A percentile compares a stretch with the other conserved stretches of the same genome.
phyloP scores from a whole-genome alignment of 64 coral and sea anemone species.

The Dendronephthya gigantea region DNA sequence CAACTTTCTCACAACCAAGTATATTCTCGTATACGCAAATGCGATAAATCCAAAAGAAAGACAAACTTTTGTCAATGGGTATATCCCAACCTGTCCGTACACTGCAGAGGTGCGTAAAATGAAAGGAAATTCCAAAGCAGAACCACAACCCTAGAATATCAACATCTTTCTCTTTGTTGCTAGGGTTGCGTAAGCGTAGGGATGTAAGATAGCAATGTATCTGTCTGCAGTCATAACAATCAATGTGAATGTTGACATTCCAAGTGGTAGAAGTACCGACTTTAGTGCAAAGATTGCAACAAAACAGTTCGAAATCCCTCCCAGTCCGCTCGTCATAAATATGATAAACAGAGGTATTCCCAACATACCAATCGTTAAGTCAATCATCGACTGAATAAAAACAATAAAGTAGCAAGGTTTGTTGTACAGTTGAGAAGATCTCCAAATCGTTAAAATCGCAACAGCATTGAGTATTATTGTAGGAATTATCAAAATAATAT shows the following conservation, averaged over 20 bases:
- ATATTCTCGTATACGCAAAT: slow-evolving; percentile 27
- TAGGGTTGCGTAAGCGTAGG: slow-evolving; percentile 6
- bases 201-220: too few species aligned
- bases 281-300: background rate
- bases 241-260: background rate
- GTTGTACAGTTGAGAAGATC: too few species aligned
- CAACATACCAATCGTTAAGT: background rate
- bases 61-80: background rate
- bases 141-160: background rate
- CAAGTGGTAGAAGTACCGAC: background rate
- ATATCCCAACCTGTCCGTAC: background rate
- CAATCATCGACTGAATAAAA: slow-evolving; percentile 18
- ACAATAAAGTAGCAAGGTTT: too few species aligned
- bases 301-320: slow-evolving; percentile 19
- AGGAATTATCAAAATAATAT: slow-evolving; percentile 16
- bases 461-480: too few species aligned
- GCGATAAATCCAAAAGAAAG: background rate
- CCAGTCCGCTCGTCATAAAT: slow-evolving; percentile 2
- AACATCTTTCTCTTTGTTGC: slow-evolving; percentile 1
- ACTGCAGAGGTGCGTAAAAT: background rate
- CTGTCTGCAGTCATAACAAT: slow-evolving; percentile 4
- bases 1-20: background rate
- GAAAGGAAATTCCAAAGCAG: background rate
- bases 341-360: slow-evolving; percentile 17
- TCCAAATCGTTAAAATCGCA: too few species aligned